Evolutionary conservation across 2,113 vertebrate species (phyloP).

Genomic region (Mellivora capensis): DNA sequence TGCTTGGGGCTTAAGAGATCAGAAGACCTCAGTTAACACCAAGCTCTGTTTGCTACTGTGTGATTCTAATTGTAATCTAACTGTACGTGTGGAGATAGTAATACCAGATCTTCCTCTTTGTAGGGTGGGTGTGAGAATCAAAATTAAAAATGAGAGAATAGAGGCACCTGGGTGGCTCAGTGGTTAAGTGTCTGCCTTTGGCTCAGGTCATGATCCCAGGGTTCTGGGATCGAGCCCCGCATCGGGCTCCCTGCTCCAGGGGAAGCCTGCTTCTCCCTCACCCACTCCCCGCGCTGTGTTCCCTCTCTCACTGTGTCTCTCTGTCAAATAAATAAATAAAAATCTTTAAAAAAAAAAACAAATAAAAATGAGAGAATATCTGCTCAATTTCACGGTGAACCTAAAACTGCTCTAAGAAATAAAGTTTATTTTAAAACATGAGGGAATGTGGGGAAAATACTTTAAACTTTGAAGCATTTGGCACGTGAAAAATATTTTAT

Average conservation of each 20-base stretch:
- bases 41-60: background rate
- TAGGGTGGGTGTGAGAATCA: background rate
- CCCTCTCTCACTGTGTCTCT: too few relatives aligned
- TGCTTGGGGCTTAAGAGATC: conserved; percentile 39
- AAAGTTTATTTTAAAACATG: background rate
- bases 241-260: too few relatives aligned
- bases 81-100: background rate
- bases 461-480: conserved; percentile 29
- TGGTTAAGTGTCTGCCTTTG: too few relatives aligned
- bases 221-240: too few relatives aligned
- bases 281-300: too few relatives aligned
- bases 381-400: background rate
- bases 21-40: background rate
- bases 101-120: background rate
- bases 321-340: too few relatives aligned
- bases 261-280: too few relatives aligned
- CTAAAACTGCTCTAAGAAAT: conserved; percentile 31
- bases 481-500: background rate
- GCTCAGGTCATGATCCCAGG: too few relatives aligned
- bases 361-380: background rate
- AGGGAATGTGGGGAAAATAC: background rate
- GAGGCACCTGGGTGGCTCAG: too few relatives aligned
- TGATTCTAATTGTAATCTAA: conserved; percentile 29
- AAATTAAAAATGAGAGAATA: background rate
- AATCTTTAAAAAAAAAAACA: too few relatives aligned